phyloP scores from a whole-genome alignment of 2,113 vertebrate genomes.

The Bagarius yarrelli region DNA sequence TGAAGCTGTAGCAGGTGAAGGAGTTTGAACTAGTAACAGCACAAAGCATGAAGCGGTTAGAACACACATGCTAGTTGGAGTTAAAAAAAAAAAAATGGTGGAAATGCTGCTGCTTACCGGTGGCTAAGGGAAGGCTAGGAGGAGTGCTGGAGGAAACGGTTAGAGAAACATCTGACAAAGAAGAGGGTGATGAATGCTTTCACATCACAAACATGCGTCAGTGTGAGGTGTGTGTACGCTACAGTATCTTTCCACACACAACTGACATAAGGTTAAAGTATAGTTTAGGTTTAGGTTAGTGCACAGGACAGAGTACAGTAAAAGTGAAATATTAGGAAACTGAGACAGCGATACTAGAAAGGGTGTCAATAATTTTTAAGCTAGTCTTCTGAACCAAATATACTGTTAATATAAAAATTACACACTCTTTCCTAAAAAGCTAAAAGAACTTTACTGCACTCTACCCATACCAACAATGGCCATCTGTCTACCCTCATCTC shows the following conservation, averaged over 20 bases:
- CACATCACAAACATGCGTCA: conserved; percentile 9
- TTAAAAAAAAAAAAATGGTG: conserved; percentile 3
- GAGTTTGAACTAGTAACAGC: conserved; percentile 23
- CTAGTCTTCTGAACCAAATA: not conserved
- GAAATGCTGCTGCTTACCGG: conserved; percentile 45
- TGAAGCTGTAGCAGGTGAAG: conserved; percentile 12
- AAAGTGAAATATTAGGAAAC: no score
- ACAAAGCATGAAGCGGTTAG: conserved; percentile 25
- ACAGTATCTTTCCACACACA: no score
- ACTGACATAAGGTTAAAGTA: no score
- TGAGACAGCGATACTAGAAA: no score
- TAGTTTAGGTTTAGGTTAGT: no score
- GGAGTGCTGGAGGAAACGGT: conserved; percentile 43
- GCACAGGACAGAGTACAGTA: no score
- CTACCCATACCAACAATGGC: not conserved
- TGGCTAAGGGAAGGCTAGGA: conserved; percentile 40
- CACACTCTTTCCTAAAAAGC: not conserved
- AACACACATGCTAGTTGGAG: not conserved
- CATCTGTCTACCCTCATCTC: not conserved
- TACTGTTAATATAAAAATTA: not conserved
- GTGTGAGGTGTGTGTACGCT: no score
- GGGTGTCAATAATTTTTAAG: not conserved
- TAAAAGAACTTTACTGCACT: not conserved
- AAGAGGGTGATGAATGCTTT: conserved; percentile 52
- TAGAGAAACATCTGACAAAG: conserved; percentile 58